These are phyloP conservation scores for Thysanoteuthis rhombus DNA, from an alignment of 2,888 invertebrate species.

Conservation along the genomic window DNA sequence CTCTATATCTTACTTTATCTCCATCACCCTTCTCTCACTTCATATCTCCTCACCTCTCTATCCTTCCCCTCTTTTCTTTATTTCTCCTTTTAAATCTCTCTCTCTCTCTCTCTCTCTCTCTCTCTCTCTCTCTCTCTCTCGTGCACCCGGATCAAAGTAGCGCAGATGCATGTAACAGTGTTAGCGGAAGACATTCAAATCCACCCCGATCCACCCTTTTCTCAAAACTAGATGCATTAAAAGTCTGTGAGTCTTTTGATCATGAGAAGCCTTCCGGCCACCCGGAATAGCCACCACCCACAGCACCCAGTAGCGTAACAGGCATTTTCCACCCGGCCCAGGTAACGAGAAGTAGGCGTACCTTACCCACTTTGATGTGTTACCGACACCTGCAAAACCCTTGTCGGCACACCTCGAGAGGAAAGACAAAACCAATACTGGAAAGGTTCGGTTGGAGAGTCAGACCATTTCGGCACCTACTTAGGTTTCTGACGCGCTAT, in stretches of 20 bases:
- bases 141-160: background rate
- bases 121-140: background rate
- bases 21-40: background rate
- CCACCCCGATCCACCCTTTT: background rate
- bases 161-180: slow-evolving; percentile 12
- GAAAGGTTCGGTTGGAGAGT: background rate
- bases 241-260: background rate
- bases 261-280: background rate
- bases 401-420: background rate
- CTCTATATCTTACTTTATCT: no score
- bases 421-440: background rate
- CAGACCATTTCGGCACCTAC: background rate
- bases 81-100: background rate
- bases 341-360: slow-evolving; percentile 12
- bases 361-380: background rate
- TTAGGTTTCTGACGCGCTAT: background rate
- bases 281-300: background rate
- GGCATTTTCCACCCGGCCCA: background rate
- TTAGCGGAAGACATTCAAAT: background rate
- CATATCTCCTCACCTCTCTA: background rate
- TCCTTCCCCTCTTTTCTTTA: background rate
- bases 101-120: background rate
- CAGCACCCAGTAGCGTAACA: background rate
- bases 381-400: background rate
- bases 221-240: background rate